These are phyloP conservation scores for Aproaerema taeniolella DNA, from an alignment of 2,888 invertebrate species.

Conservation along the genomic window DNA sequence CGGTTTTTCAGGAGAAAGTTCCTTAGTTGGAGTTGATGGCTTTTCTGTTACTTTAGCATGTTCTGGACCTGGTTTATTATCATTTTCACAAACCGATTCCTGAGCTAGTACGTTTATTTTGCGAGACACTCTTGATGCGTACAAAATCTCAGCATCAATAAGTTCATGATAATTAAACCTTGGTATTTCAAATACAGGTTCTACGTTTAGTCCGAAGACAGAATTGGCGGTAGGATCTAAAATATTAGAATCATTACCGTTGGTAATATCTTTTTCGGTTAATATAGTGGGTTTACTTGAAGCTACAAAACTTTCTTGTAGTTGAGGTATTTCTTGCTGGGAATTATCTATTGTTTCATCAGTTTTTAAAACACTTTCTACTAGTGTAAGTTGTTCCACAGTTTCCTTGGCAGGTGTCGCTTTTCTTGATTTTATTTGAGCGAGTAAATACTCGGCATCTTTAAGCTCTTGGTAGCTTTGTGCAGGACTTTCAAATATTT, in stretches of 20 bases:
- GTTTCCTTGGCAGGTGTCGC: slow-evolving; percentile 14
- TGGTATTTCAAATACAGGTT: slow-evolving; percentile 31
- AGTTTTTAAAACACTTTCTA: too few species aligned
- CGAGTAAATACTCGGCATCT: slow-evolving; percentile 36
- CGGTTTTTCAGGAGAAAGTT: neutral
- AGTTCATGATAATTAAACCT: slow-evolving; percentile 41
- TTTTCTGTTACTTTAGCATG: neutral
- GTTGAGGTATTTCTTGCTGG: too few species aligned
- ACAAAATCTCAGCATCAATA: slow-evolving; percentile 40
- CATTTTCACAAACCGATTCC: neutral
- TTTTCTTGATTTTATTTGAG: slow-evolving; percentile 26
- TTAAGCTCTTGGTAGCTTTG: slow-evolving; percentile 31
- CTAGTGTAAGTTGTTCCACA: neutral
- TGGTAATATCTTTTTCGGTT: too few species aligned
- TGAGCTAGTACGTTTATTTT: slow-evolving; percentile 6
- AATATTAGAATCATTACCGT: too few species aligned
- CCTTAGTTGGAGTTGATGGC: neutral
- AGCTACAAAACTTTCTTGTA: too few species aligned
- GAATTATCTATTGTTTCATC: too few species aligned
- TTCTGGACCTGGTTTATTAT: neutral
- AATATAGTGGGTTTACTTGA: too few species aligned
- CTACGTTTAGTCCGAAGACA: too few species aligned
- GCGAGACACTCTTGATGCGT: slow-evolving; percentile 22
- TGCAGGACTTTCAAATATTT: slow-evolving; percentile 18
- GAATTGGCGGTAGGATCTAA: too few species aligned